These are phyloP conservation scores for Ischnura elegans DNA, from an alignment of 2,888 invertebrate species.

Conservation along the genomic window DNA sequence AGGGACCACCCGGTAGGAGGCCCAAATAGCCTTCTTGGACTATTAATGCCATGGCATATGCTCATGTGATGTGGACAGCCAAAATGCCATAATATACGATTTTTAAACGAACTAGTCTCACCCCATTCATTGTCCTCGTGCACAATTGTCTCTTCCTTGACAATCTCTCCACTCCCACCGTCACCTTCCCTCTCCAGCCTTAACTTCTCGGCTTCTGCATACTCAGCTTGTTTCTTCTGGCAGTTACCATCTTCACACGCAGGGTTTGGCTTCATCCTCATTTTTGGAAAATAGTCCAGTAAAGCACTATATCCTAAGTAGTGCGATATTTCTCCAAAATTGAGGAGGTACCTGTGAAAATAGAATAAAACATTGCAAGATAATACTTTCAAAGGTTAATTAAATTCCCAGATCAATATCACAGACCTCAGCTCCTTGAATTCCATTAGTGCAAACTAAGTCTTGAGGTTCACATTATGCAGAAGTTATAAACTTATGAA, in stretches of 20 bases:
- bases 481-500: too few species aligned
- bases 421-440: too few species aligned
- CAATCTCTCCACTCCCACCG: conserved; percentile 78
- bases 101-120: too few species aligned
- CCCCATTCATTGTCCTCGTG: conserved; percentile 97
- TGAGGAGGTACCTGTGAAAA: conserved; percentile 87
- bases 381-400: neutral
- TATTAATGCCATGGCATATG: too few species aligned
- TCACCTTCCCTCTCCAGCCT: conserved; percentile 70
- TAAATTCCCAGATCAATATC: too few species aligned
- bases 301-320: conserved; percentile 98
- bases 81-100: too few species aligned
- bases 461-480: too few species aligned
- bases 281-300: conserved; percentile 97
- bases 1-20: too few species aligned
- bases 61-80: too few species aligned
- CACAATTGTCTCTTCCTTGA: conserved; percentile 81
- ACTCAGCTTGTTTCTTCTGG: conserved; percentile 84
- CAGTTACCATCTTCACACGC: conserved; percentile 93
- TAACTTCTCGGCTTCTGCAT: conserved; percentile 77
- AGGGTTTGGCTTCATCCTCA: conserved; percentile 94
- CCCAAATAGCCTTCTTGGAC: too few species aligned
- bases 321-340: conserved; percentile 94
- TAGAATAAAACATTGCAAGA: neutral
- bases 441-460: too few species aligned